Conservation (phyloP, 2,797 vertebrate species). For the Gephyroberyx darwinii region DNA sequence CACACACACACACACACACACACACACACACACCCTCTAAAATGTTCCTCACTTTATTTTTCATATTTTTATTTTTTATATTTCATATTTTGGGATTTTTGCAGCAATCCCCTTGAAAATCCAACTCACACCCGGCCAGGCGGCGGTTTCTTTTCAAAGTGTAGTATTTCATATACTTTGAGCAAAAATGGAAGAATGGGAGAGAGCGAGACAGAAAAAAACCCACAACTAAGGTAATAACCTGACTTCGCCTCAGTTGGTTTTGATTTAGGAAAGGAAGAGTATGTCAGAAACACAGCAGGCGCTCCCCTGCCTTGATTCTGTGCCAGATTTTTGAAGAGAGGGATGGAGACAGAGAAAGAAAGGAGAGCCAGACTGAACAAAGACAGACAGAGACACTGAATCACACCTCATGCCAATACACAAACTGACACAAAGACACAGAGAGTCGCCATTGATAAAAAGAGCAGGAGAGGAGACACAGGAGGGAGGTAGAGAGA, state of each 20-base stretch:
- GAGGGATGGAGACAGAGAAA: constrained; percentile 44
- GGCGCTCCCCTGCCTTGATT: constrained; percentile 70
- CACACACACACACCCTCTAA: constrained; percentile 35
- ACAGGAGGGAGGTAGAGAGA: constrained; percentile 21
- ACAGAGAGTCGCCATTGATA: constrained; percentile 63
- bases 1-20: constrained; percentile 16
- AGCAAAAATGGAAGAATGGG: constrained; percentile 59
- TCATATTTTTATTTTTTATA: constrained; percentile 38
- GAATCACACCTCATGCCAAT: constrained; percentile 66
- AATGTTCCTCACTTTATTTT: constrained; percentile 55
- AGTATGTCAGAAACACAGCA: constrained; percentile 76
- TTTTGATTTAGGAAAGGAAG: constrained; percentile 80
- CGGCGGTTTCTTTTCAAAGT: constrained; percentile 68
- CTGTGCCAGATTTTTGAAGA: constrained; percentile 68
- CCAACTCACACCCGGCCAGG: constrained; percentile 43
- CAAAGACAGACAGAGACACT: constrained; percentile 65
- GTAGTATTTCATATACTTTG: constrained; percentile 71
- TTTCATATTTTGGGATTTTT: constrained; percentile 52
- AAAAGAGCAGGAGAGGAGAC: constrained; percentile 49
- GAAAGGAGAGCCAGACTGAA: constrained; percentile 65
- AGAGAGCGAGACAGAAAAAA: constrained; percentile 34
- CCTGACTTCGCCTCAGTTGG: constrained; percentile 76
- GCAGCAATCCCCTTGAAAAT: constrained; percentile 63
- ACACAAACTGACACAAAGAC: constrained; percentile 68
- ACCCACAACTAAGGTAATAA: constrained; percentile 76